phyloP scores from a whole-genome alignment of 30 jellyfish, hydroid and myxozoan species.

The Sanderia malayensis region DNA sequence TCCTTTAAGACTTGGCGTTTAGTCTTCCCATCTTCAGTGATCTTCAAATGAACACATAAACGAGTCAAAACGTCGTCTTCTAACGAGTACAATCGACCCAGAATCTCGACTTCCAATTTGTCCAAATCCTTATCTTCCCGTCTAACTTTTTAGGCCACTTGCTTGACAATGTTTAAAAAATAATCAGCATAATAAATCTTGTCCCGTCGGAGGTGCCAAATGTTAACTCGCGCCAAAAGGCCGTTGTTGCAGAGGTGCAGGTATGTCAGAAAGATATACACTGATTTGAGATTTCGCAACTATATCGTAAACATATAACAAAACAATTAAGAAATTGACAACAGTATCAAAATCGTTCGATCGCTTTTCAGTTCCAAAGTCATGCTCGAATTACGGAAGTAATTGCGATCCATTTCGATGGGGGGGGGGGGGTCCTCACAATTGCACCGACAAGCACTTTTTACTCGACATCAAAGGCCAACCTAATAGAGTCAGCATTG shows the following conservation, averaged over 20 bases:
- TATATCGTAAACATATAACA: too few relatives aligned
- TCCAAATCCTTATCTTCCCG: constrained; percentile 16
- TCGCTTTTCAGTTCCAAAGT: too few relatives aligned
- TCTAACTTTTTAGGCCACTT: constrained; percentile 21
- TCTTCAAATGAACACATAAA: constrained; percentile 1
- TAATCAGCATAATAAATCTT: neutral
- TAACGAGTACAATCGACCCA: constrained; percentile 20
- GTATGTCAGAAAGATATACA: too few relatives aligned
- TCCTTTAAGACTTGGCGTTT: constrained; percentile 11
- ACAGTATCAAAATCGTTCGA: too few relatives aligned
- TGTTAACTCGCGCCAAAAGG: constrained; percentile 9
- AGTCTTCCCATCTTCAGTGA: constrained; percentile 29
- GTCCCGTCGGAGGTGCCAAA: constrained; percentile 39
- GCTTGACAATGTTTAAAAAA: neutral
- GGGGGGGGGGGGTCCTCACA: too few relatives aligned
- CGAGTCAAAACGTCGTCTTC: constrained; percentile 21
- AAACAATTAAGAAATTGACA: too few relatives aligned
- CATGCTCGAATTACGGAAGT: too few relatives aligned
- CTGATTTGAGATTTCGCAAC: too few relatives aligned
- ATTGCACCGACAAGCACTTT: neutral
- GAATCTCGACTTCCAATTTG: constrained; percentile 18
- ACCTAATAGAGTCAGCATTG: neutral
- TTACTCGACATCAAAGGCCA: neutral
- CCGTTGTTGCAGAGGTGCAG: too few relatives aligned
- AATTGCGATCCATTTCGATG: too few relatives aligned